Percentiles rank a stretch among this genome's conserved stretches.
phyloP scores from a whole-genome alignment of 2,888 invertebrate species.

The Campoplex nolae region DNA sequence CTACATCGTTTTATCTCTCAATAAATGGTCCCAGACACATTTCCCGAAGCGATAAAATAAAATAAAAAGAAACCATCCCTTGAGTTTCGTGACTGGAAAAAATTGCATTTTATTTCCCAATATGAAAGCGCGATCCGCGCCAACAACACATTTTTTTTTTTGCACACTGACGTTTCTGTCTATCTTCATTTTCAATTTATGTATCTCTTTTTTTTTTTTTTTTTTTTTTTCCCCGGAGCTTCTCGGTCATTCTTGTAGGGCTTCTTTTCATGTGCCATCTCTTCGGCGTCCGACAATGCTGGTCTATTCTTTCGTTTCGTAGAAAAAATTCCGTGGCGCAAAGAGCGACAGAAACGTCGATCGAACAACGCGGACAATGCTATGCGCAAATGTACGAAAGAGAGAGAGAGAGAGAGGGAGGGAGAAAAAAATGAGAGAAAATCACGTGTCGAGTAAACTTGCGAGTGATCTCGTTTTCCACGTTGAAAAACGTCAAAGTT shows the following conservation, averaged over 20 bases:
- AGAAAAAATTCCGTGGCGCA: not conserved
- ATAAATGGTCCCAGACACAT: conserved; percentile 15
- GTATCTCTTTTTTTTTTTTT: not conserved
- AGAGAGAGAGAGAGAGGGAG: not conserved
- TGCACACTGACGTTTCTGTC: not conserved
- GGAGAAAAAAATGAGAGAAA: not conserved
- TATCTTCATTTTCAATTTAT: not conserved
- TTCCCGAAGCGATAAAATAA: conserved; percentile 9
- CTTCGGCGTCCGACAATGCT: conserved; percentile 16
- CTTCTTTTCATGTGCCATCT: conserved; percentile 22
- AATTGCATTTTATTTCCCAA: conserved; percentile 22
- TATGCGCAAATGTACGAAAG: not conserved
- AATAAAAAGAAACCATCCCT: not conserved
- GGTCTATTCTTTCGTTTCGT: conserved; percentile 10
- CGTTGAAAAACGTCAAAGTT: conserved; percentile 30
- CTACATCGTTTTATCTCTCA: not conserved
- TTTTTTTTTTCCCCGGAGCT: too few relatives aligned
- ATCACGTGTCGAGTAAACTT: conserved; percentile 18
- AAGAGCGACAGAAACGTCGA: conserved; percentile 3
- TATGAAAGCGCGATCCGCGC: not conserved
- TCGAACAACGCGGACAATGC: not conserved
- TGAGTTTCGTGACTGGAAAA: conserved; percentile 7
- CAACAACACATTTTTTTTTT: conserved; percentile 25
- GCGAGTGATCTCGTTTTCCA: conserved; percentile 28
- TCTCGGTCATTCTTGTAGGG: conserved; percentile 3